Percentiles rank a stretch among this genome's conserved stretches.
Conservation (phyloP, 1,140 invertebrate genomes). For the Drosophila burlai region DNA sequence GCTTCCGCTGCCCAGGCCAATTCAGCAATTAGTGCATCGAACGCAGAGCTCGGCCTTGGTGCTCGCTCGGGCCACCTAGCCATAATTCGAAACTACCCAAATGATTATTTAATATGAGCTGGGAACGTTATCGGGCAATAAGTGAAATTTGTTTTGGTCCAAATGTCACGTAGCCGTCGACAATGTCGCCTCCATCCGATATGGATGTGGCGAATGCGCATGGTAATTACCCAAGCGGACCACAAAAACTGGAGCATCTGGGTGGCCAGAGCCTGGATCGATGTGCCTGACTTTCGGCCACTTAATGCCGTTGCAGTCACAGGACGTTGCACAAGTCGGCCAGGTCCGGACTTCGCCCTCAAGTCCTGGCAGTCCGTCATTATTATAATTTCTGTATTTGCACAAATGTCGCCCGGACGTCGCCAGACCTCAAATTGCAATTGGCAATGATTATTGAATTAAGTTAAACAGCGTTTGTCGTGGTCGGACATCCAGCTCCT, state of each 20-base stretch:
- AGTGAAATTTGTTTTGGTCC: conserved; percentile 51
- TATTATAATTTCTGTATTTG: conserved; percentile 85
- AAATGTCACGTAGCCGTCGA: conserved; percentile 68
- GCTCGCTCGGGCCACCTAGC: conserved; percentile 17
- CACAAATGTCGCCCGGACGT: conserved; percentile 74
- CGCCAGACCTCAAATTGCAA: conserved; percentile 79
- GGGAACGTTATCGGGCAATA: conserved; percentile 47
- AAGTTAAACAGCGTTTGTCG: conserved; percentile 84
- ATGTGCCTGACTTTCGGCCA: conserved; percentile 77
- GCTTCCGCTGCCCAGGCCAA: conserved; percentile 3
- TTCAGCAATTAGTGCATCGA: conserved; percentile 49
- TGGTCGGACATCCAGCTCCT: conserved; percentile 39
- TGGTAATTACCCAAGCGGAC: conserved; percentile 67
- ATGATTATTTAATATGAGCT: conserved; percentile 66
- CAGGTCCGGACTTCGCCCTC: conserved; percentile 20
- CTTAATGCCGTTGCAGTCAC: conserved; percentile 74
- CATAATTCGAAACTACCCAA: conserved; percentile 67
- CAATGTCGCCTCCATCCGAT: conserved; percentile 53
- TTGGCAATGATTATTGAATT: conserved; percentile 85
- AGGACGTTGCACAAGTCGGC: conserved; percentile 63
- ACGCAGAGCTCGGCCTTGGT: conserved; percentile 10
- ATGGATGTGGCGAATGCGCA: conserved; percentile 7
- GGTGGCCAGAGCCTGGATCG: conserved; percentile 46
- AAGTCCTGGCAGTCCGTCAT: conserved; percentile 65
- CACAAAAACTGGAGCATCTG: conserved; percentile 64